Base-by-base conservation (phyloP, 2,113 vertebrate genomes). In the Pristiophorus japonicus region DNA sequence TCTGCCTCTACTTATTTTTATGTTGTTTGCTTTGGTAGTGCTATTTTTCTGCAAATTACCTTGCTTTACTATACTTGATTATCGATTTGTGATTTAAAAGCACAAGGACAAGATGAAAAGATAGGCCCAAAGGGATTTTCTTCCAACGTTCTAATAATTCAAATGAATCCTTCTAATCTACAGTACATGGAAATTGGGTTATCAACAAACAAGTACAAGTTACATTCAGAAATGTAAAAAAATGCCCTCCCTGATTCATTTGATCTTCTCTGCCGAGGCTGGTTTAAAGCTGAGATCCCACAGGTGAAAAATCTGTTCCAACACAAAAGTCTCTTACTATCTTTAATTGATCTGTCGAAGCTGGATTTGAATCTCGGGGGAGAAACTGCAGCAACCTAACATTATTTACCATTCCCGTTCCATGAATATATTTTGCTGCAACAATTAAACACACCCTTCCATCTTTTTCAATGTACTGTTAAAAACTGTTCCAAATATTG, bases 11-110 rank as follows among this genome's bases (percentile, higher is more conserved):
- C 2, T 18, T 92, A 92, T 65, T 63, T 38, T 38, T 92, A 63
- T n/a, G 16, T 22, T 63, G n/a, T 92, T 92, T 92, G 8, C 34
- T 38, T 92, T 92, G 59, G 20, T 20, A 14, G 4, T 20, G n/a
- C 62, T 38, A 63, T 42, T 92, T 81, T 63, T 92, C 59, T 92
- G 16, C n/a, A 92, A 92, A 92, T 92, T 92, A 92, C n/a, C n/a
- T 63, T 92, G 88, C 34, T 91, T 20, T 63, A 91, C 34, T n/a
- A 38, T 63, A 8, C 34, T 38, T 91, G 59, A 91, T 62, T 14
- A 62, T 8, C 30, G 18, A 91, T 38, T 91, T 91, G 88, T 38
- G 14, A n/a, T n/a, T 91, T 27, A 47, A 51, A 91, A 63, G 63
- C n/a, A 91, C 51, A 90, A 11, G 73, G 38, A 7, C 30, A 38